Evolutionary conservation across 2,113 vertebrate species (phyloP).

Genomic region (Microtus montanus): DNA sequence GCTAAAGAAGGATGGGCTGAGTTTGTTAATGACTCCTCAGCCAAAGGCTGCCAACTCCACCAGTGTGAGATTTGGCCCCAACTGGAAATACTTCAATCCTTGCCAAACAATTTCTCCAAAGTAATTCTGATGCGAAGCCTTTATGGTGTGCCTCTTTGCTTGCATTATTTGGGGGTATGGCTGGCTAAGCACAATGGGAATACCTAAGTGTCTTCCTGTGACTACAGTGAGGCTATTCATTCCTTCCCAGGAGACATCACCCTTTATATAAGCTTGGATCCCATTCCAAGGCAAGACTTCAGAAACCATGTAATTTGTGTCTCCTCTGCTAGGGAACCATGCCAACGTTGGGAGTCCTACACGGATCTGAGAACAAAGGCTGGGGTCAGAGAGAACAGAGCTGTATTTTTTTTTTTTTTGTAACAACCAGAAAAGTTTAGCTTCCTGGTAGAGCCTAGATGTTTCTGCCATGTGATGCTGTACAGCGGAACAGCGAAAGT

Average conservation of each 20-base stretch:
- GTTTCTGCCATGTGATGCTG: not conserved
- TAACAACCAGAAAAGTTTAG: not conserved
- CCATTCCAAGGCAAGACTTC: conserved; percentile 46
- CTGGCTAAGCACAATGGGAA: conserved; percentile 38
- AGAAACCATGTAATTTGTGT: conserved; percentile 2
- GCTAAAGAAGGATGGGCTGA: not conserved
- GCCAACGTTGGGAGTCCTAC: not conserved
- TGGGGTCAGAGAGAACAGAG: not conserved
- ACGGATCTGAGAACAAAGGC: not conserved
- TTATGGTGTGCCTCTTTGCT: conserved; percentile 41
- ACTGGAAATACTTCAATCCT: conserved; percentile 9
- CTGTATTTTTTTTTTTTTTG: conserved; percentile 33
- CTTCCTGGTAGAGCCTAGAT: not conserved
- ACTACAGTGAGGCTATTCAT: conserved; percentile 62
- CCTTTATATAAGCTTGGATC: conserved; percentile 42
- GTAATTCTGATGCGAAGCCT: conserved; percentile 36
- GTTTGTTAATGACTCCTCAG: not conserved
- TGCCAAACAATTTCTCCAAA: conserved; percentile 43
- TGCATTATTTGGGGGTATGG: conserved; percentile 39
- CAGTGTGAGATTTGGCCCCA: not conserved
- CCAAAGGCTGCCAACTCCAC: not conserved
- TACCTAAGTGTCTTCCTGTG: conserved; percentile 40
- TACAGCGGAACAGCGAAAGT: not conserved
- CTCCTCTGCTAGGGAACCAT: conserved; percentile 37
- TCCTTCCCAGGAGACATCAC: conserved; percentile 45